A percentile compares a stretch with the other conserved stretches of the same genome.
Conservation (phyloP, 2,888 invertebrate genomes). For the Nomada fabriciana region DNA sequence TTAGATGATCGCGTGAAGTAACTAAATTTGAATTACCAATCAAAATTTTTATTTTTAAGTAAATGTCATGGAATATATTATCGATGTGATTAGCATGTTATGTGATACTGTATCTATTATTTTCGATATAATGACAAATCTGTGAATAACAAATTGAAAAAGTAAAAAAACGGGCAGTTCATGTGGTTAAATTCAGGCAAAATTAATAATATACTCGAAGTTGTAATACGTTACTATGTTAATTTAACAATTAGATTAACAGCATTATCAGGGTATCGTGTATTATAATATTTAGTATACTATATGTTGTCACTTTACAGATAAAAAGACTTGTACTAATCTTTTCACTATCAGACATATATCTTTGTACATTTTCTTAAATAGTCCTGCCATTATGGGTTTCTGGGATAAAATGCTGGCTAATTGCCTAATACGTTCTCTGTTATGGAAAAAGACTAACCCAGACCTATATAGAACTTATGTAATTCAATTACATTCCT, state of each 20-base stretch:
- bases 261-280: conserved; percentile 57
- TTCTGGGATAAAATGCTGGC: conserved; percentile 64
- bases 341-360: conserved; percentile 39
- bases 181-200: conserved; percentile 13
- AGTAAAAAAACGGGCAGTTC: conserved; percentile 20
- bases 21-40: conserved; percentile 27
- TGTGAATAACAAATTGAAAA: conserved; percentile 24
- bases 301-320: conserved; percentile 45
- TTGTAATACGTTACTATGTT: conserved; percentile 39
- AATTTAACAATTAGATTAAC: conserved; percentile 52
- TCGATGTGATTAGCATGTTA: conserved; percentile 37
- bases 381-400: conserved; percentile 71
- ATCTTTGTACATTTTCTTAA: conserved; percentile 63
- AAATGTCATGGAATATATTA: conserved; percentile 30
- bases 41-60: conserved; percentile 19
- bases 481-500: conserved; percentile 67
- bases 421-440: conserved; percentile 50
- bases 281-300: conserved; percentile 51
- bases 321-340: conserved; percentile 52
- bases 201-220: conserved; percentile 31
- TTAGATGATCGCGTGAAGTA: conserved; percentile 20
- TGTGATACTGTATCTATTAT: conserved; percentile 38
- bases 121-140: conserved; percentile 22
- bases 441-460: conserved; percentile 68
- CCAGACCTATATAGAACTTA: conserved; percentile 71